Evolutionary conservation across 2,888 invertebrate genomes (phyloP).

Genomic region (Laothoe populi): DNA sequence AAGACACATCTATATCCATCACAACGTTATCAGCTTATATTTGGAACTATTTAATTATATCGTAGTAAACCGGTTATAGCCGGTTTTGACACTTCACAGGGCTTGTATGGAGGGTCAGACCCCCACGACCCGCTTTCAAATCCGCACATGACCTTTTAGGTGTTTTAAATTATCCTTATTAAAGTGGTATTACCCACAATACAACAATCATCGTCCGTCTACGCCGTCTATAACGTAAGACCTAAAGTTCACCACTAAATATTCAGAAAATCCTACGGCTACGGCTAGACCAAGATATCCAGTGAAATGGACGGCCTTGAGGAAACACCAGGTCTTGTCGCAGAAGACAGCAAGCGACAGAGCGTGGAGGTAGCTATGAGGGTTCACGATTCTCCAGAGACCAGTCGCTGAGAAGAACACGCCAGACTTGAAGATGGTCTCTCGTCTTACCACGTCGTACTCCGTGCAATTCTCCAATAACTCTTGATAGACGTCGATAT

Average conservation of each 20-base stretch:
- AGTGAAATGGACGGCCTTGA: slow-evolving; percentile 88
- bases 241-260: slow-evolving; percentile 76
- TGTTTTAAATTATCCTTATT: neutral
- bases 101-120: neutral
- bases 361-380: slow-evolving; percentile 90
- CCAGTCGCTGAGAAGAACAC: slow-evolving; percentile 90
- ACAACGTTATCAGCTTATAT: too few species aligned
- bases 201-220: slow-evolving; percentile 48
- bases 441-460: slow-evolving; percentile 79
- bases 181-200: slow-evolving; percentile 5
- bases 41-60: too few species aligned
- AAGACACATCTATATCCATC: too few species aligned
- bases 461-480: slow-evolving; percentile 87
- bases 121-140: neutral
- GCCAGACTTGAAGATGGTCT: slow-evolving; percentile 87
- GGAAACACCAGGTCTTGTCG: slow-evolving; percentile 92
- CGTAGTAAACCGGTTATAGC: too few species aligned
- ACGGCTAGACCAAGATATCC: slow-evolving; percentile 89
- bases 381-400: slow-evolving; percentile 91
- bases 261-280: slow-evolving; percentile 89
- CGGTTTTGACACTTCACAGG: neutral
- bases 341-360: slow-evolving; percentile 91
- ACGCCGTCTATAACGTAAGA: slow-evolving; percentile 51
- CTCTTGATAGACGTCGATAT: slow-evolving; percentile 91
- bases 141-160: neutral